These are phyloP conservation scores for Calidris pugnax DNA, from an alignment of 2,113 vertebrate genomes.

Conservation along the genomic window DNA sequence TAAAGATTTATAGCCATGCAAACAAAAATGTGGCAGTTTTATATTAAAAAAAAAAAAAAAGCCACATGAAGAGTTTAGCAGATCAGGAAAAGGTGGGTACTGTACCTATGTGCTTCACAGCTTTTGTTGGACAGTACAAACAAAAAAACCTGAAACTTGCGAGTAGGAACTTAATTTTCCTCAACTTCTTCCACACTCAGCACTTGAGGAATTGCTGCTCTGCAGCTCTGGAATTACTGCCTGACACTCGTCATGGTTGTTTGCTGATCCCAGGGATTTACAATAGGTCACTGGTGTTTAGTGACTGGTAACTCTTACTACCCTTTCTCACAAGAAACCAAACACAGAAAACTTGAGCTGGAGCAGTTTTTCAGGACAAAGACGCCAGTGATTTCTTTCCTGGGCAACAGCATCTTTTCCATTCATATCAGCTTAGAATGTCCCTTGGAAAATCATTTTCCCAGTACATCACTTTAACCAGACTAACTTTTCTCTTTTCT, in stretches of 20 bases:
- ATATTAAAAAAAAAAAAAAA: not conserved
- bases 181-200: not conserved
- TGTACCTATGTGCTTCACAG: not conserved
- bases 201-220: not conserved
- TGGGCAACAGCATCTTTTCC: not conserved
- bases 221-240: not conserved
- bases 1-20: not conserved
- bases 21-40: not conserved
- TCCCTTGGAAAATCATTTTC: not conserved
- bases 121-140: not conserved
- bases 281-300: conserved; percentile 25
- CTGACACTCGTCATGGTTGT: not conserved
- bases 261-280: conserved; percentile 28
- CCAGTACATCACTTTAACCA: not conserved
- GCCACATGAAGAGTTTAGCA: not conserved
- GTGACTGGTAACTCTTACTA: not conserved
- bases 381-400: not conserved
- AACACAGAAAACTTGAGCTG: not conserved
- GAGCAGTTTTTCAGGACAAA: not conserved
- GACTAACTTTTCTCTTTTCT: not conserved
- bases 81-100: not conserved
- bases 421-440: not conserved
- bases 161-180: not conserved
- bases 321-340: not conserved
- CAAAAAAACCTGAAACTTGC: not conserved